Conservation (phyloP, 2,888 invertebrate genomes). For the Halictus quadricinctus region DNA sequence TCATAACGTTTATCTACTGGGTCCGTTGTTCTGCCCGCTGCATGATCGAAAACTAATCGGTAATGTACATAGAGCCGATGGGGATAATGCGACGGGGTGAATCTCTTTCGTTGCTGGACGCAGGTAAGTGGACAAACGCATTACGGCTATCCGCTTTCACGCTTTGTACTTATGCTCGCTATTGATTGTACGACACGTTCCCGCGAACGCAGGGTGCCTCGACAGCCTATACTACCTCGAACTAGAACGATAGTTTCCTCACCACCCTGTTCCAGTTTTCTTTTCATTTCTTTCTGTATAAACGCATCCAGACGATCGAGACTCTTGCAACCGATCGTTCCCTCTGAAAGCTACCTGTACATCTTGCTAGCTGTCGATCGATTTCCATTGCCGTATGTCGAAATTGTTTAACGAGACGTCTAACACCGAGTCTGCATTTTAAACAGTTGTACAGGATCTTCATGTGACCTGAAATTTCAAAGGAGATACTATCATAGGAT, state of each 20-base stretch:
- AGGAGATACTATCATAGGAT: not conserved
- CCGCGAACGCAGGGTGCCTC: not conserved
- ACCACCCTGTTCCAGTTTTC: not conserved
- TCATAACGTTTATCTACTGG: slow-evolving; percentile 75
- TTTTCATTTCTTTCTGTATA: not conserved
- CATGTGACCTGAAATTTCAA: not conserved
- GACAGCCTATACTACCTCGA: not conserved
- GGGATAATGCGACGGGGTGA: slow-evolving; percentile 28
- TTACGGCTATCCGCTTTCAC: slow-evolving; percentile 70
- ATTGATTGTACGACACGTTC: slow-evolving; percentile 53
- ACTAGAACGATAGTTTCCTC: not conserved
- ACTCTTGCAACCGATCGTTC: not conserved
- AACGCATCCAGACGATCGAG: not conserved
- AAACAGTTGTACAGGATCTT: slow-evolving; percentile 4
- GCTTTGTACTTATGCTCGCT: slow-evolving; percentile 65
- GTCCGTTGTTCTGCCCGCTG: slow-evolving; percentile 80
- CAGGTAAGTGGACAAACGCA: slow-evolving; percentile 77
- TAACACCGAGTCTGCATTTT: not conserved
- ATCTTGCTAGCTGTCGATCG: not conserved
- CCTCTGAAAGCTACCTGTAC: not conserved
- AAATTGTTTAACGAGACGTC: not conserved
- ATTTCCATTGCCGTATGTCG: not conserved
- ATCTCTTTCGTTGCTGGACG: slow-evolving; percentile 38
- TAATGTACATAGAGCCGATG: slow-evolving; percentile 72
- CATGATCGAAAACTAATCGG: slow-evolving; percentile 78